Percentiles rank a stretch among this genome's conserved stretches.
Evolutionary conservation across 2,888 invertebrate genomes (phyloP).

Genomic region (Agrotis puta): DNA sequence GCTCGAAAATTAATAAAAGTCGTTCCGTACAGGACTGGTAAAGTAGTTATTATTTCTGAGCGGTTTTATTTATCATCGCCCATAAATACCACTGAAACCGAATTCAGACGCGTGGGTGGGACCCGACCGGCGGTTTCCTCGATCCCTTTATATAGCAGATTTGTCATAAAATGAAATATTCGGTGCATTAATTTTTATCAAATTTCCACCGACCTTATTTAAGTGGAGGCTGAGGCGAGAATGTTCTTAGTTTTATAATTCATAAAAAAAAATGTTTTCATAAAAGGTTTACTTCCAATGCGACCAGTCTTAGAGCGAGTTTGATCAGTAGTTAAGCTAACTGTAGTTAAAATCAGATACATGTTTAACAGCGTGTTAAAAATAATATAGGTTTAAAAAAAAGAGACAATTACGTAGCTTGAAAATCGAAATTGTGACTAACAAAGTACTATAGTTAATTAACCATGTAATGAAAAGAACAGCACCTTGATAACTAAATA

Average conservation of each 20-base stretch:
- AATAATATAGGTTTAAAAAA: no score
- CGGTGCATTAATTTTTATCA: slow-evolving; percentile 61
- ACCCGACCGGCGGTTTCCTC: slow-evolving; percentile 55
- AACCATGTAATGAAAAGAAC: not conserved
- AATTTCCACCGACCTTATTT: slow-evolving; percentile 45
- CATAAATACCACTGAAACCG: slow-evolving; percentile 58
- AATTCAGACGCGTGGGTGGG: slow-evolving; percentile 57
- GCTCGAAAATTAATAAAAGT: slow-evolving; percentile 53
- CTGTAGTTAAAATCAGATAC: no score
- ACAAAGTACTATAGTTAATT: not conserved
- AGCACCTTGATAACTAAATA: not conserved
- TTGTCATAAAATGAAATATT: slow-evolving; percentile 62
- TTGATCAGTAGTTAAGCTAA: no score
- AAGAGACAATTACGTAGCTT: not conserved
- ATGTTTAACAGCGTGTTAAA: no score
- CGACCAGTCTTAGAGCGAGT: not conserved
- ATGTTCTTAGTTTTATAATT: not conserved
- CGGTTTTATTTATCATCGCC: slow-evolving; percentile 62
- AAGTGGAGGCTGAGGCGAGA: not conserved
- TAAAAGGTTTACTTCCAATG: not conserved
- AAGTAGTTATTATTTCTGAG: slow-evolving; percentile 60
- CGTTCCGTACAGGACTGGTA: slow-evolving; percentile 35
- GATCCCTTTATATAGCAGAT: slow-evolving; percentile 63
- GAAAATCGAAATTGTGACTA: not conserved
- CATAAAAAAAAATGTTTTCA: not conserved